A percentile compares a stretch with the other conserved stretches of the same genome.
These are phyloP conservation scores for Cacoxenus indagator DNA, from an alignment of 2,888 invertebrate genomes.

Conservation along the genomic window DNA sequence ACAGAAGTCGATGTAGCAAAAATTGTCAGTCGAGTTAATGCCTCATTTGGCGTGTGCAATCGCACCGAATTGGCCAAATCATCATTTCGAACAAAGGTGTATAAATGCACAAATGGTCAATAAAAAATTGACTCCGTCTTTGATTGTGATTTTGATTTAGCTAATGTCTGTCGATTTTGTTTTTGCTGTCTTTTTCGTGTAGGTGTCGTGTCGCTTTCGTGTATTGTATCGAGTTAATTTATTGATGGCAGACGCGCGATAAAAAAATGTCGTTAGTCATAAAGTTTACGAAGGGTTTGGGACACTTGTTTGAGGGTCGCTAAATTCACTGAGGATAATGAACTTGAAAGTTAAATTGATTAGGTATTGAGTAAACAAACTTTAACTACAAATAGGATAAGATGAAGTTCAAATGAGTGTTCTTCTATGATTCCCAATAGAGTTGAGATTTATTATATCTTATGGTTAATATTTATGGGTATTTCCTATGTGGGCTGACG, in stretches of 20 bases:
- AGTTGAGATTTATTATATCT: too few relatives aligned
- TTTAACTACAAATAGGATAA: too few relatives aligned
- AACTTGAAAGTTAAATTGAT: background rate
- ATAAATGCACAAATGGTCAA: slow-evolving; percentile 36
- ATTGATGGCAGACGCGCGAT: slow-evolving; percentile 67
- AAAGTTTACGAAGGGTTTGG: slow-evolving; percentile 47
- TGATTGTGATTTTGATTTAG: slow-evolving; percentile 47
- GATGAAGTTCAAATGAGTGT: too few relatives aligned
- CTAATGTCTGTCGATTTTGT: slow-evolving; percentile 34
- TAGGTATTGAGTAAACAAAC: background rate
- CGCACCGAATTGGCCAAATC: slow-evolving; percentile 33
- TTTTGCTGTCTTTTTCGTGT: background rate
- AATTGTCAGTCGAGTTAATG: slow-evolving; percentile 47
- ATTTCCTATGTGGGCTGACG: too few relatives aligned
- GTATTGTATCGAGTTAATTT: slow-evolving; percentile 66
- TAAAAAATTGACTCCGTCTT: slow-evolving; percentile 49
- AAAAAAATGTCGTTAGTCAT: slow-evolving; percentile 67
- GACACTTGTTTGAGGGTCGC: slow-evolving; percentile 1
- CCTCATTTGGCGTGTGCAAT: slow-evolving; percentile 32
- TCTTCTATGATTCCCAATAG: too few relatives aligned
- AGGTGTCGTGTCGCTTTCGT: background rate
- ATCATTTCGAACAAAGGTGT: slow-evolving; percentile 54
- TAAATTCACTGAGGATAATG: slow-evolving; percentile 27
- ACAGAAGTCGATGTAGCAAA: background rate
- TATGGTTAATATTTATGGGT: too few relatives aligned